Percentiles rank a stretch among this genome's conserved stretches.
Conservation (phyloP, 1,140 invertebrate genomes). For the Leguminivora glycinivorella region DNA sequence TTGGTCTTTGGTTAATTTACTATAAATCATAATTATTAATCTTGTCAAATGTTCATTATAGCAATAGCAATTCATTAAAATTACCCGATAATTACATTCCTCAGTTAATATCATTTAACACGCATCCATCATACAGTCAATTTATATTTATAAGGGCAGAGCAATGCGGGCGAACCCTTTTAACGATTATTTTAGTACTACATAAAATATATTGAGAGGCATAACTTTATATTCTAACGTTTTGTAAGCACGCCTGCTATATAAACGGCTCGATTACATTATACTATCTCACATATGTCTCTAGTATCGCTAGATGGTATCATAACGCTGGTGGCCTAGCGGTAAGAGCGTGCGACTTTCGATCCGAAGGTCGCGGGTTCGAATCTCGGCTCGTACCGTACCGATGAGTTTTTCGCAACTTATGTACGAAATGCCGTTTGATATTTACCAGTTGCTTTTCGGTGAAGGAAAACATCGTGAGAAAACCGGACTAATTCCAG, state of each 20-base stretch:
- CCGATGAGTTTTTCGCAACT: too few species aligned
- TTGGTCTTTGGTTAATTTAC: too few species aligned
- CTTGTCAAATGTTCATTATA: background rate
- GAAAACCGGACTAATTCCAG: too few species aligned
- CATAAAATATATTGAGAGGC: background rate
- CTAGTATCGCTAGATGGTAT: too few species aligned
- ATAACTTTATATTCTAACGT: background rate
- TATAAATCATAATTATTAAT: too few species aligned
- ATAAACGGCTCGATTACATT: background rate
- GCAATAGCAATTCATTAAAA: background rate
- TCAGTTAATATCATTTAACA: constrained; percentile 1
- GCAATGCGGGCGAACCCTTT: constrained; percentile 16
- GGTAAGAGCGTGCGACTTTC: too few species aligned
- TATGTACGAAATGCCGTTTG: too few species aligned
- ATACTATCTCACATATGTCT: background rate
- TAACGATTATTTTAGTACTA: background rate
- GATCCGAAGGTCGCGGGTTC: too few species aligned
- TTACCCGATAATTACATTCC: background rate
- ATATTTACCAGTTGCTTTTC: too few species aligned
- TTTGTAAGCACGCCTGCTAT: background rate
- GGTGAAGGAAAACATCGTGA: too few species aligned
- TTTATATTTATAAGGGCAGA: constrained; percentile 19
- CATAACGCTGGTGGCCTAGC: too few species aligned
- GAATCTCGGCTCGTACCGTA: too few species aligned
- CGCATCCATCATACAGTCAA: constrained; percentile 17